Evolutionary conservation across 1,140 invertebrate species (phyloP).

Genomic region (Drosophila albomicans): DNA sequence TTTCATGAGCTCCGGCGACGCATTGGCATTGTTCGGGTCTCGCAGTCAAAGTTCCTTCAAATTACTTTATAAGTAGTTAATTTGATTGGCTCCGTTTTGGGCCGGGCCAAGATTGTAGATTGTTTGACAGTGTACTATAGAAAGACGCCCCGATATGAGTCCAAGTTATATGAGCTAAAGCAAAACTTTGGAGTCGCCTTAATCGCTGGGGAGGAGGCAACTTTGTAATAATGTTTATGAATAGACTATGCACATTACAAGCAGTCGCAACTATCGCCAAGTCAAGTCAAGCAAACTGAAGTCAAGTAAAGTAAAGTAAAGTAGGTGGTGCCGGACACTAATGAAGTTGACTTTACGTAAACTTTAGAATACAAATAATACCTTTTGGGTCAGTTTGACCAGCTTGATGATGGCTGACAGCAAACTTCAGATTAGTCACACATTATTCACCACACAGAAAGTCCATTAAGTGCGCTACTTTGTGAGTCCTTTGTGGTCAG

Average conservation of each 20-base stretch:
- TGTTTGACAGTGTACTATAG: neutral
- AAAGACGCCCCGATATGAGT: slow-evolving; percentile 8
- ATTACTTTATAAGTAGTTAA: slow-evolving; percentile 83
- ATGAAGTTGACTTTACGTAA: slow-evolving; percentile 33
- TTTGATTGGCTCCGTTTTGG: slow-evolving; percentile 66
- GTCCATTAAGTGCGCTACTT: neutral
- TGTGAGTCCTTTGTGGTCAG: slow-evolving; percentile 7
- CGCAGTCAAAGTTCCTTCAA: slow-evolving; percentile 71
- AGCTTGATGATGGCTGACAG: slow-evolving; percentile 11
- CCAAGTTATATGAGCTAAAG: slow-evolving; percentile 65
- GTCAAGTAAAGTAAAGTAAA: slow-evolving; percentile 18
- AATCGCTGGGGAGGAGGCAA: slow-evolving; percentile 71
- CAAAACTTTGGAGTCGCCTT: slow-evolving; percentile 60
- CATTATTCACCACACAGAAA: slow-evolving; percentile 4
- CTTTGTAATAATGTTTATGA: slow-evolving; percentile 78
- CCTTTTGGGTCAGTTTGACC: slow-evolving; percentile 19
- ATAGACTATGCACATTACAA: slow-evolving; percentile 44
- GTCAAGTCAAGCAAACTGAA: neutral
- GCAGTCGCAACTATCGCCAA: slow-evolving; percentile 12
- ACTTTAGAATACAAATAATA: slow-evolving; percentile 32
- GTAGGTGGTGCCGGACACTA: slow-evolving; percentile 27
- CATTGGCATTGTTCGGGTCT: slow-evolving; percentile 56
- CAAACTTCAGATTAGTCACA: slow-evolving; percentile 13
- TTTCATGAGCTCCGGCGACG: slow-evolving; percentile 74
- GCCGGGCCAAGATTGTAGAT: neutral